These are phyloP conservation scores for Steinernema khuongi DNA, from an alignment of 1,140 invertebrate species.

Conservation along the genomic window DNA sequence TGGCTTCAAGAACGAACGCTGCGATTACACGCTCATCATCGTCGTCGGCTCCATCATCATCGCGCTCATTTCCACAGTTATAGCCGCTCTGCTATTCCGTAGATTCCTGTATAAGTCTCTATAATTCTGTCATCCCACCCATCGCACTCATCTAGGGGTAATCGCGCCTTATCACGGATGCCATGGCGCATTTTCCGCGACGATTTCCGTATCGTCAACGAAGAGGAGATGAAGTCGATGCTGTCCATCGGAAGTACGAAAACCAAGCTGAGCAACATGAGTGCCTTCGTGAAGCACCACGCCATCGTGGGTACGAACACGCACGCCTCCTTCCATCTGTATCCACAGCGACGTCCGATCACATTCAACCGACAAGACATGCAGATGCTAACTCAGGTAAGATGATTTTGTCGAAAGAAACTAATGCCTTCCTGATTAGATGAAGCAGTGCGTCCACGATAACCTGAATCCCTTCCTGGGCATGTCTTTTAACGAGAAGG, in stretches of 20 bases:
- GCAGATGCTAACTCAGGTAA: conserved; percentile 40
- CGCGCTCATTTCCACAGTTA: conserved; percentile 31
- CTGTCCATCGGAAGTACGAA: conserved; percentile 54
- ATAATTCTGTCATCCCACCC: neutral
- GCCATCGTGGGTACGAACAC: conserved; percentile 57
- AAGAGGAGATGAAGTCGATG: conserved; percentile 58
- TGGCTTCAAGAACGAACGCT: conserved; percentile 54
- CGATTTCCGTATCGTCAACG: conserved; percentile 51
- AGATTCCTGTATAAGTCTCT: conserved; percentile 45
- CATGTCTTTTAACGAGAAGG: conserved; percentile 57
- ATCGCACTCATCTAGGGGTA: conserved; percentile 44
- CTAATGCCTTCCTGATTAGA: conserved; percentile 15
- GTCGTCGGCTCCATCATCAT: conserved; percentile 41
- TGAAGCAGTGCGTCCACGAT: conserved; percentile 50
- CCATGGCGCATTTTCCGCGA: conserved; percentile 55
- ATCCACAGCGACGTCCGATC: conserved; percentile 54
- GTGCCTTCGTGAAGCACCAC: conserved; percentile 55
- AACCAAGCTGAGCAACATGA: conserved; percentile 56
- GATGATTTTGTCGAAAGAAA: neutral
- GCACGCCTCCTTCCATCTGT: conserved; percentile 54
- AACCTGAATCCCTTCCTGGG: conserved; percentile 57
- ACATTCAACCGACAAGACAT: conserved; percentile 46
- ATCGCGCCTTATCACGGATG: conserved; percentile 46
- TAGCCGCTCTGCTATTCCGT: conserved; percentile 39
- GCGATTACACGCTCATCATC: conserved; percentile 54